phyloP scores from a whole-genome alignment of 2,888 invertebrate species.

The Brachyopa scutellaris region DNA sequence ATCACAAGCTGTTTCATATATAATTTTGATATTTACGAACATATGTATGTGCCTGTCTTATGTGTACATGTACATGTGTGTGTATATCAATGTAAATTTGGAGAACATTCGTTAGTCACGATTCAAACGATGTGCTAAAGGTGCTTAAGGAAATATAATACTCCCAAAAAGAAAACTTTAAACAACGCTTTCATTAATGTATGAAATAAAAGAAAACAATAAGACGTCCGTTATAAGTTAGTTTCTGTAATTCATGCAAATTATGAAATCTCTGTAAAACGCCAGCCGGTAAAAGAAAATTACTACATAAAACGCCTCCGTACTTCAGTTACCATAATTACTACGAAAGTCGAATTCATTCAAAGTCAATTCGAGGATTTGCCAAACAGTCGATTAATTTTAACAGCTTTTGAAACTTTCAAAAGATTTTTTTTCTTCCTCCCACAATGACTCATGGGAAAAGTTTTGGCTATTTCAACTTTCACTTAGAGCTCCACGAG shows the following conservation, averaged over 20 bases:
- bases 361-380: constrained; percentile 32
- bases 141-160: no score
- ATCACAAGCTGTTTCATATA: no score
- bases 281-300: neutral
- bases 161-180: no score
- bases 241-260: neutral
- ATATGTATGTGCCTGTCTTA: no score
- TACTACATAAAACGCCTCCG: neutral
- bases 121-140: no score
- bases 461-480: no score
- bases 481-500: no score
- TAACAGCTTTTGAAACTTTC: constrained; percentile 29
- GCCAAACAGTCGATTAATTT: constrained; percentile 45
- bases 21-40: no score
- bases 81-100: no score
- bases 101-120: no score
- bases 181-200: neutral
- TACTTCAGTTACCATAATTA: neutral
- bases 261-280: neutral
- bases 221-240: neutral
- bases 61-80: no score
- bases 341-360: neutral
- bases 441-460: no score
- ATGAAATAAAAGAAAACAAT: neutral
- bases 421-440: neutral